These are phyloP conservation scores for Adelognathus sp. DNA, from an alignment of 2,888 invertebrate species.

Conservation along the genomic window DNA sequence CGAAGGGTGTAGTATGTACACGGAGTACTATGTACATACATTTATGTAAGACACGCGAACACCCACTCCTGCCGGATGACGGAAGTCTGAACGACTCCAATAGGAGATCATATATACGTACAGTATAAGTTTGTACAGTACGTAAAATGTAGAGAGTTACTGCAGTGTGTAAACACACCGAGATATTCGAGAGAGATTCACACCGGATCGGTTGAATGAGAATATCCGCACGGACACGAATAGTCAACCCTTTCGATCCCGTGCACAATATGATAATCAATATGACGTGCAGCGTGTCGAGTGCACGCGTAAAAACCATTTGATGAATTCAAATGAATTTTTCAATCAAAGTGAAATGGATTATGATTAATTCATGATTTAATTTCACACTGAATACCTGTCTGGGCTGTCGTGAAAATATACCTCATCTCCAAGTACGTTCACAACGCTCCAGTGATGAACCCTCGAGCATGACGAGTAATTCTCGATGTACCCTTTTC, in stretches of 20 bases:
- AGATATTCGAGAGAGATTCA: not conserved
- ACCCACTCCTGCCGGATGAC: slow-evolving; percentile 39
- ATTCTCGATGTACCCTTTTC: too few species aligned
- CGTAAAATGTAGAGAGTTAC: not conserved
- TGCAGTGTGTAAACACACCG: not conserved
- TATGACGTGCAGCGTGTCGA: not conserved
- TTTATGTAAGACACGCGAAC: slow-evolving; percentile 52
- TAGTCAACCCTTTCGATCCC: not conserved
- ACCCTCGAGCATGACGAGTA: too few species aligned
- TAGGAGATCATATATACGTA: slow-evolving; percentile 39
- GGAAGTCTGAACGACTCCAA: slow-evolving; percentile 58
- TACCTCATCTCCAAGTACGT: too few species aligned
- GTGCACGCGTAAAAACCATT: not conserved
- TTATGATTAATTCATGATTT: too few species aligned
- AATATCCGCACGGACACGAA: not conserved
- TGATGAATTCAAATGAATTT: not conserved
- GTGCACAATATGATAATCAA: not conserved
- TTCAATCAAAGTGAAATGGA: too few species aligned
- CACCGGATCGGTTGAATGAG: not conserved
- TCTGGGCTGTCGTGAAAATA: too few species aligned
- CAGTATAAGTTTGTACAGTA: not conserved
- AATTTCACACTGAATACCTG: too few species aligned
- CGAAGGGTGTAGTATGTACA: slow-evolving; percentile 10
- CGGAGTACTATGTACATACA: slow-evolving; percentile 26
- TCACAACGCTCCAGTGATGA: too few species aligned